Percentiles rank a stretch among this genome's conserved stretches.
Conservation (phyloP, 2,888 invertebrate species). For the Nebria brevicollis region DNA sequence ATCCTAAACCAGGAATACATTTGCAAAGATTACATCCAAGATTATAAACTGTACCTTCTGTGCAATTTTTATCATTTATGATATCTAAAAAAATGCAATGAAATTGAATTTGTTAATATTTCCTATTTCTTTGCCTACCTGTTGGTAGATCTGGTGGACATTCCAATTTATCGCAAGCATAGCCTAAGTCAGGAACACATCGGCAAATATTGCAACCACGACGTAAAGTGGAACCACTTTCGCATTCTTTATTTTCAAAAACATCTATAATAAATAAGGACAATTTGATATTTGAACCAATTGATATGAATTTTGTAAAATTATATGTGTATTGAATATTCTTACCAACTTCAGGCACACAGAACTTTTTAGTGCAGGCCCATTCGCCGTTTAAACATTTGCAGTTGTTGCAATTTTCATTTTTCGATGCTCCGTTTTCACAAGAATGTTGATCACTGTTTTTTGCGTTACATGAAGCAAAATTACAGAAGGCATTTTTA, state of each 20-base stretch:
- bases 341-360: constrained; percentile 39
- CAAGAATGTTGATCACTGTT: constrained; percentile 28
- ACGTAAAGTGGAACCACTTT: constrained; percentile 54
- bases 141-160: constrained; percentile 36
- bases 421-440: constrained; percentile 39
- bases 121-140: constrained; percentile 10
- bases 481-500: constrained; percentile 64
- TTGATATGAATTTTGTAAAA: no score
- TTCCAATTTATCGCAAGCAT: constrained; percentile 33
- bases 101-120: not conserved
- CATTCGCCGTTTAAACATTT: constrained; percentile 49
- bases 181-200: constrained; percentile 61
- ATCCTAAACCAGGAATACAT: constrained; percentile 35
- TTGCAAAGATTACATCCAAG: constrained; percentile 32
- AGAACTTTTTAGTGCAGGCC: constrained; percentile 37
- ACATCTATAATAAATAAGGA: constrained; percentile 31
- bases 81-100: constrained; percentile 20
- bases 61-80: constrained; percentile 32
- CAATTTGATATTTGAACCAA: not conserved
- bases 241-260: constrained; percentile 33
- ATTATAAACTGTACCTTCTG: constrained; percentile 16
- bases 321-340: not conserved
- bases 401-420: constrained; percentile 54
- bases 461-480: constrained; percentile 9
- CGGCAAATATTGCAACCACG: constrained; percentile 65